Evolutionary conservation across 1,140 invertebrate genomes (phyloP).

Genomic region (Monochamus saltuarius): DNA sequence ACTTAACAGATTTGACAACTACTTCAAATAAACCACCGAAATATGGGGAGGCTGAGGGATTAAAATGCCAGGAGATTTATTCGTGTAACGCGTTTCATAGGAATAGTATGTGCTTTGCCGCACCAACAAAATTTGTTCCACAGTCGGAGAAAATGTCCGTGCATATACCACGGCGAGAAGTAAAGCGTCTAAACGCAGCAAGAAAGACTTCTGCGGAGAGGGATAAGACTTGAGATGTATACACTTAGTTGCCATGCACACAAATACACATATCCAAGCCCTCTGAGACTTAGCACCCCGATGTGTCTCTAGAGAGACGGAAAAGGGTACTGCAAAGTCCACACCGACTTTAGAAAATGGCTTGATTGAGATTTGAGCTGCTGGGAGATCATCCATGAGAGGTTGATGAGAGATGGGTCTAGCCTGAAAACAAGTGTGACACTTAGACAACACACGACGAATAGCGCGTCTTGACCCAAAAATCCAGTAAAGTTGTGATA

Average conservation of each 20-base stretch:
- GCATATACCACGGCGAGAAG: slow-evolving; percentile 35
- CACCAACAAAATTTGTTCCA: slow-evolving; percentile 19
- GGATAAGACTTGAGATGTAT: slow-evolving; percentile 5
- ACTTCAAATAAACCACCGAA: slow-evolving; percentile 49
- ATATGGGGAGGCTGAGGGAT: slow-evolving; percentile 39
- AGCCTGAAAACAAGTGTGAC: slow-evolving; percentile 1
- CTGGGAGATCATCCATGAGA: slow-evolving; percentile 13
- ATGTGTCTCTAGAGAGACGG: slow-evolving; percentile 3
- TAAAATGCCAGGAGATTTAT: slow-evolving; percentile 48
- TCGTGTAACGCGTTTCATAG: not conserved
- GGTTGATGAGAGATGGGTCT: slow-evolving; percentile 5
- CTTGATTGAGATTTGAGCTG: slow-evolving; percentile 4
- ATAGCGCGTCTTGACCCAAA: not conserved
- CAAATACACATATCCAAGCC: not conserved
- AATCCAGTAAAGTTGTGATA: slow-evolving; percentile 17
- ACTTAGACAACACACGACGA: slow-evolving; percentile 6
- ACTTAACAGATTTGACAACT: slow-evolving; percentile 35
- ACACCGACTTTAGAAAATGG: slow-evolving; percentile 12
- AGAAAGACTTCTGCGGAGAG: slow-evolving; percentile 6
- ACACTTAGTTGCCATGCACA: slow-evolving; percentile 14
- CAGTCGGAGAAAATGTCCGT: slow-evolving; percentile 35
- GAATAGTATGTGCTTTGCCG: not conserved
- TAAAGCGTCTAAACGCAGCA: slow-evolving; percentile 40
- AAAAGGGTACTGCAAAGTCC: slow-evolving; percentile 19
- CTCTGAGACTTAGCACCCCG: slow-evolving; percentile 1